Evolutionary conservation across 2,797 vertebrate species (phyloP).

Genomic region (Aplochiton taeniatus): DNA sequence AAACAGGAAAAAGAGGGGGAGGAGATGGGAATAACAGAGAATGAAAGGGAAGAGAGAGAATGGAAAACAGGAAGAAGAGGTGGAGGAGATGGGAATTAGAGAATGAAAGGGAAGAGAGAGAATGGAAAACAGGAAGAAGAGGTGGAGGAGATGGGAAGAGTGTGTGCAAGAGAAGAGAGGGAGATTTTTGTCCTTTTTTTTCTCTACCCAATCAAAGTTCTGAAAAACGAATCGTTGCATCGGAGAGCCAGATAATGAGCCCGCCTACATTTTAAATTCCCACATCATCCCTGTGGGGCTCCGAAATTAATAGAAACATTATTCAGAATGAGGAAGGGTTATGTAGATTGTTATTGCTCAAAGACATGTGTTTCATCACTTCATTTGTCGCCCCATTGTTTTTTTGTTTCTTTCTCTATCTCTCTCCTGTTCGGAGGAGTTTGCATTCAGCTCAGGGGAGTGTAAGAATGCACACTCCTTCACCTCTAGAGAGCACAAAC

Average conservation of each 20-base stretch:
- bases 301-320: not conserved
- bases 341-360: not conserved
- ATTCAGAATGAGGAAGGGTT: not conserved
- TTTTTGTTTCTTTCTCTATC: not conserved
- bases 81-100: too few relatives aligned
- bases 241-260: not conserved
- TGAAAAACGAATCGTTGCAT: not conserved
- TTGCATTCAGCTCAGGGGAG: slow-evolving; percentile 3
- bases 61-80: too few relatives aligned
- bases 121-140: too few relatives aligned
- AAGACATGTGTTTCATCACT: slow-evolving; percentile 12
- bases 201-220: not conserved
- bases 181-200: not conserved
- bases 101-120: too few relatives aligned
- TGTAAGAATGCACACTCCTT: not conserved
- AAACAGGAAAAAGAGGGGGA: too few relatives aligned
- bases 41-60: too few relatives aligned
- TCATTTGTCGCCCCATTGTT: not conserved
- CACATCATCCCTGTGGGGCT: not conserved
- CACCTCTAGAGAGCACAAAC: slow-evolving; percentile 3
- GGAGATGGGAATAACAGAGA: too few relatives aligned
- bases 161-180: too few relatives aligned
- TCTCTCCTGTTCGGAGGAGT: slow-evolving; percentile 3
- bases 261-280: not conserved
- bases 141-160: too few relatives aligned